These are phyloP conservation scores for Apis florea DNA, from an alignment of 1,140 invertebrate genomes.

Conservation along the genomic window DNA sequence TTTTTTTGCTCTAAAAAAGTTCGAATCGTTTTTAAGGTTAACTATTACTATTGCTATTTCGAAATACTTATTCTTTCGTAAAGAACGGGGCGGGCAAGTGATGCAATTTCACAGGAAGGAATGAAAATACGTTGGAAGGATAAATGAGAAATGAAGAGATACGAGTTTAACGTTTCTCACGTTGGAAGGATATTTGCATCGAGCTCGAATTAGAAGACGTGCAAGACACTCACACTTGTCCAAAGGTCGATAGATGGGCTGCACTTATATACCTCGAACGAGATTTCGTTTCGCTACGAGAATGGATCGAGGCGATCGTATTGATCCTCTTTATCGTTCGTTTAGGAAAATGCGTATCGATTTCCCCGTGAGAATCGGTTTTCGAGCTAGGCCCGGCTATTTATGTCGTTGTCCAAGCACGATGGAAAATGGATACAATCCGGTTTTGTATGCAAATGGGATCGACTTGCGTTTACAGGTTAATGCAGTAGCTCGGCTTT, in stretches of 20 bases:
- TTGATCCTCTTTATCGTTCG: not conserved
- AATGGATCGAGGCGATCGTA: slow-evolving; percentile 10
- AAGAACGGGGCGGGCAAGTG: no score
- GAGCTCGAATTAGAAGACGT: no score
- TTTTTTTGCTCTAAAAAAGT: no score
- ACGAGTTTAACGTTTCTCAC: no score
- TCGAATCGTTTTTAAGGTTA: no score
- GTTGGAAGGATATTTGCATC: no score
- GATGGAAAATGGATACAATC: slow-evolving; percentile 24
- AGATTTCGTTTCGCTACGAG: slow-evolving; percentile 23
- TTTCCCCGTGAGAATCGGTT: slow-evolving; percentile 21
- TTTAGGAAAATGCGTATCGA: slow-evolving; percentile 34
- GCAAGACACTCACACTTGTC: slow-evolving; percentile 9
- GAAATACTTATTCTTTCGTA: no score
- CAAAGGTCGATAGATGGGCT: slow-evolving; percentile 30
- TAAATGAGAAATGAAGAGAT: no score
- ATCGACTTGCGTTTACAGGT: not conserved
- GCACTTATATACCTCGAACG: slow-evolving; percentile 34
- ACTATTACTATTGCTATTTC: no score
- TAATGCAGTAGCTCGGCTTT: not conserved
- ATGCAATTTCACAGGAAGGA: no score
- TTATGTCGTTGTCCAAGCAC: slow-evolving; percentile 13
- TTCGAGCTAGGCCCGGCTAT: not conserved
- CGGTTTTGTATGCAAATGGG: slow-evolving; percentile 45
- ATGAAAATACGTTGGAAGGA: no score